Conservation (phyloP, 1,140 invertebrate genomes). For the Choristoneura fumiferana region DNA sequence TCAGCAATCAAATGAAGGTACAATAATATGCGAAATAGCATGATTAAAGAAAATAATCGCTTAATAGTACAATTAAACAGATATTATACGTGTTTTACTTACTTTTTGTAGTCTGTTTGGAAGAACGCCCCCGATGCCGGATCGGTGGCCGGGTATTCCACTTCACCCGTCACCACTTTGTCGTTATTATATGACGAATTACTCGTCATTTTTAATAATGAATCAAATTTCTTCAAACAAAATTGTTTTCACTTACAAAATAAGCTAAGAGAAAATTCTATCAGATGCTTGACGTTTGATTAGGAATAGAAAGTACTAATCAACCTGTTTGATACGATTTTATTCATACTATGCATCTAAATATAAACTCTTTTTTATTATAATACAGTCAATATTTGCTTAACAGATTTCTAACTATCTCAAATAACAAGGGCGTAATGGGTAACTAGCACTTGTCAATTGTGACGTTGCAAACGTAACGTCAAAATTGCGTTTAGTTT, state of each 20-base stretch:
- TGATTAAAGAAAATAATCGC: too few species aligned
- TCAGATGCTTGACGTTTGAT: constrained; percentile 7
- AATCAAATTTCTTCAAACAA: not conserved
- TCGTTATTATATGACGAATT: constrained; percentile 61
- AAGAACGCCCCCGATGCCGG: constrained; percentile 95
- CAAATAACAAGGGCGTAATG: not conserved
- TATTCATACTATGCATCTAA: not conserved
- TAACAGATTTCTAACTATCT: not conserved
- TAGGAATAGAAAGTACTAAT: not conserved
- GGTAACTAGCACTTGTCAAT: not conserved
- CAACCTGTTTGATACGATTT: not conserved
- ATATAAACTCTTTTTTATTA: not conserved
- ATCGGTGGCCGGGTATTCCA: constrained; percentile 89
- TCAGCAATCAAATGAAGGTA: too few species aligned
- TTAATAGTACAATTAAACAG: too few species aligned
- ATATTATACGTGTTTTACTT: constrained; percentile 47
- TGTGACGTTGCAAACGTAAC: constrained; percentile 6
- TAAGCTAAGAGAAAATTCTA: not conserved
- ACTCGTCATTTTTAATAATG: constrained; percentile 45
- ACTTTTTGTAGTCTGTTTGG: constrained; percentile 95
- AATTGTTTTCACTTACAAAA: constrained; percentile 8
- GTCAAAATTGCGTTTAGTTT: constrained; percentile 5
- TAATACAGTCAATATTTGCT: not conserved
- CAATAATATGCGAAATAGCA: constrained; percentile 1
- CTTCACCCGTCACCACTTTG: constrained; percentile 78